Percentiles rank a stretch among this genome's conserved stretches.
Conservation (phyloP, 2,888 invertebrate species). For the Hemaris fuciformis region DNA sequence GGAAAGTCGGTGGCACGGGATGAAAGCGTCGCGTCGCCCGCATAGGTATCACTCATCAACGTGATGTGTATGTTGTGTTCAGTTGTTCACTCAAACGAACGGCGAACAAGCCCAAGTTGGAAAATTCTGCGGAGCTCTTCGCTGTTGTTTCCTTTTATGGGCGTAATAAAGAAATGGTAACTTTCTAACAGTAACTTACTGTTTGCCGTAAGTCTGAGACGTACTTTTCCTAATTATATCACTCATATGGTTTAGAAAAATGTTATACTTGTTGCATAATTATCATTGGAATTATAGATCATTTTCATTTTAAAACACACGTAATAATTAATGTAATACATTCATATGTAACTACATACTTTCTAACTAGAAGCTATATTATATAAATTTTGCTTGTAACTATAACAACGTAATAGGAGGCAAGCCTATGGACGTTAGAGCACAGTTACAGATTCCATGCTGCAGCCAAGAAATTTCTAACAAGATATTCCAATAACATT, state of each 20-base stretch:
- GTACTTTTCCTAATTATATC: not conserved
- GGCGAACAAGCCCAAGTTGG: slow-evolving; percentile 25
- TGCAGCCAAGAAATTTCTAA: no score
- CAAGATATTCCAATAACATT: no score
- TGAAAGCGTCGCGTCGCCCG: slow-evolving; percentile 8
- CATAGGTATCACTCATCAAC: slow-evolving; percentile 13
- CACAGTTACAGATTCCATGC: no score
- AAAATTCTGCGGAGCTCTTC: slow-evolving; percentile 32
- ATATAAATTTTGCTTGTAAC: no score
- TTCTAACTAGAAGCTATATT: no score
- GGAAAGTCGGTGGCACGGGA: not conserved
- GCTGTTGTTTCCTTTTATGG: slow-evolving; percentile 34
- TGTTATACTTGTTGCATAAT: not conserved
- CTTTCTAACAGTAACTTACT: slow-evolving; percentile 2
- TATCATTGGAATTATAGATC: no score
- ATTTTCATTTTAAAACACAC: no score
- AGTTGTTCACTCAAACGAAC: slow-evolving; percentile 25
- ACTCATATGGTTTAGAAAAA: not conserved
- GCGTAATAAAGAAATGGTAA: slow-evolving; percentile 21
- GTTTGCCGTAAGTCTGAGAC: not conserved
- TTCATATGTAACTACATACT: no score
- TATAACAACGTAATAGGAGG: no score
- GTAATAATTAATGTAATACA: no score
- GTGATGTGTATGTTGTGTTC: slow-evolving; percentile 16
- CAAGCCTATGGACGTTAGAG: no score